Evolutionary conservation across 2,888 invertebrate genomes (phyloP), one percentile per base, ranked within the genome.

Genomic region (Pseudeuparius sepicola): DNA sequence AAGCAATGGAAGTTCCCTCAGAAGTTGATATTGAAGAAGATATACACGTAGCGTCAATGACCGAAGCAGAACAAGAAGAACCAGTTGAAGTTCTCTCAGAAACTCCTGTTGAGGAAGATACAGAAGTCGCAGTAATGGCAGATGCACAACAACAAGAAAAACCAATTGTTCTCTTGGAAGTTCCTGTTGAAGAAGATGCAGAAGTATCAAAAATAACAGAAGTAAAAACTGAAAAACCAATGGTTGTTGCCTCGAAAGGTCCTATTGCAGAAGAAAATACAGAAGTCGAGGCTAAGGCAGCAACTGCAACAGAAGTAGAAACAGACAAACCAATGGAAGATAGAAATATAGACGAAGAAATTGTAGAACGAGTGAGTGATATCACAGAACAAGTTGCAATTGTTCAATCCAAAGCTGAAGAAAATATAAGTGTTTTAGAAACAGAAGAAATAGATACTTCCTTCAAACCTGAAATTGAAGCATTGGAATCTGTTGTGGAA

Each of bases 21-120:
- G n/a, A n/a, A n/a, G n/a, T n/a, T 18, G 20, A 17, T 31, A 20
- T n/a, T 4, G 42, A 40, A 34, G 33, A 36, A 20, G 25, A 20
- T 20, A 20, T 9, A 20, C 20, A 7, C 6, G 20, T 7, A 20
- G 20, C 20, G 9, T 20, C 20, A 20, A 11, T 9, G 20, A 7
- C 20, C 20, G 20, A 20, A 20, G 20, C 20, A 7, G n/a, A 20
- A 20, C 20, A 7, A 7, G 20, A 20, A 7, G 20, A 20, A 20
- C 20, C 20, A 9, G n/a, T n/a, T n/a, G 20, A 20, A 20, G 20
- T 20, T 9, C 7, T 7, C 20, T 7, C 7, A 20, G 20, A 9
- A 20, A 7, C 20, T 20, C 20, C 20, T 9, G 20, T 7, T 7
- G 7, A 20, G n/a, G 20, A 20, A 20, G n/a, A 7, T 7, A 12